Evolutionary conservation across 1,140 invertebrate genomes (phyloP).

Genomic region (Condylostylus longicornis): DNA sequence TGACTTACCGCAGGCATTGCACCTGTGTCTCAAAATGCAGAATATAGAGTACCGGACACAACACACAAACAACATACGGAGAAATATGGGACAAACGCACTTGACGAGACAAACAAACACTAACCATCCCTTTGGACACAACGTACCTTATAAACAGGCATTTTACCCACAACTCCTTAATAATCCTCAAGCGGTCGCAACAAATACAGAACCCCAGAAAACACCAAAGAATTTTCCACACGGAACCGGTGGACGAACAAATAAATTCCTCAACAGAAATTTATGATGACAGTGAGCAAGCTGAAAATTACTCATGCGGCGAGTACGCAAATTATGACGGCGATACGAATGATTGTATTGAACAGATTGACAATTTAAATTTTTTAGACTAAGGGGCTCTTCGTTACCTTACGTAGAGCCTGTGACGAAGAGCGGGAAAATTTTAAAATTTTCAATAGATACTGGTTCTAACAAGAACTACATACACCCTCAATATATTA

Average conservation of each 20-base stretch:
- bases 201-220: too few species aligned
- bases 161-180: too few species aligned
- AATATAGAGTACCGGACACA: background rate
- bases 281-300: background rate
- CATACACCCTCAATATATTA: conserved; percentile 8
- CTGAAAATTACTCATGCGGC: conserved; percentile 2
- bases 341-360: background rate
- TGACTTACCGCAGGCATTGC: conserved; percentile 1
- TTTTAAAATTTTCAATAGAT: conserved; percentile 8
- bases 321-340: background rate
- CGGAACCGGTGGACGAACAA: conserved; percentile 10
- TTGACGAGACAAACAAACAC: too few species aligned
- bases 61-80: too few species aligned
- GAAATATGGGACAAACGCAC: too few species aligned
- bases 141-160: too few species aligned
- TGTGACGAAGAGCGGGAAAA: conserved; percentile 8
- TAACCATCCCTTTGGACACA: too few species aligned
- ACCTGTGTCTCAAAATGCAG: background rate
- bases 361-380: conserved; percentile 3
- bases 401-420: conserved; percentile 13
- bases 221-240: conserved; percentile 1
- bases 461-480: conserved; percentile 11
- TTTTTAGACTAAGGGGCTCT: conserved; percentile 13
- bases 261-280: too few species aligned
- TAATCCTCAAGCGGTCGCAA: too few species aligned